Base-by-base conservation (phyloP, 2,888 invertebrate species). In the Patella depressa region DNA sequence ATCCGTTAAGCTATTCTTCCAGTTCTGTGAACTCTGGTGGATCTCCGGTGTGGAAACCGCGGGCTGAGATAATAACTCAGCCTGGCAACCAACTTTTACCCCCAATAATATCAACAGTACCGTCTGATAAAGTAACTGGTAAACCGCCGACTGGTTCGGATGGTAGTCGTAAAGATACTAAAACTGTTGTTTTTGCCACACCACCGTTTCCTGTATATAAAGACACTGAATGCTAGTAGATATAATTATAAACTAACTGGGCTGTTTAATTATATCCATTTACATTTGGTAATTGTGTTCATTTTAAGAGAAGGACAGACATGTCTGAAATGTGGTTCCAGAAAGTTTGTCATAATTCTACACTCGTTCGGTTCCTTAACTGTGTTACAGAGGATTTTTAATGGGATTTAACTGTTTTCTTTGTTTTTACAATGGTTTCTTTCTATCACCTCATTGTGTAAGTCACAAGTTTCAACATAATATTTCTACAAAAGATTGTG, bases 1-100 rank as follows among this genome's bases (percentile, higher is more conserved):
- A 97, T 90, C 97, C 97, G 79, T 95, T 96, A 88, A 96, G 95
- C 92, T 97, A 97, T 93, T 96, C 97, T 89, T 97, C 97, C 59
- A 76, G 83, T 29, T 78, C 81, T 11, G 76, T 79, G 17, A 82
- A 80, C n/a, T 83, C 85, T 19, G 81, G 81, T 65, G 97, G 97
- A 94, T 98, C 98, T 93, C 98, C 98, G 93, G 96, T 98, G 93
- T 98, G 98, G 98, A 98, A 98, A 83, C 86, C 85, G 72, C 78
- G 88, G 77, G 82, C 84, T 79, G 86, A 85, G 75, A 71, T 73
- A 75, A 59, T 57, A 65, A 19, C 57, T 71, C 53, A 70, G 71
- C 69, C 73, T 78, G 54, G 78, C 72, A 57, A n/a, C 71, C 57
- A 75, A 79, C 71, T 74, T 74, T 24, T 45, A 53, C 70, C 72